Evolutionary conservation across 2,797 vertebrate genomes (phyloP).

Genomic region (Macrochelys suwanniensis): DNA sequence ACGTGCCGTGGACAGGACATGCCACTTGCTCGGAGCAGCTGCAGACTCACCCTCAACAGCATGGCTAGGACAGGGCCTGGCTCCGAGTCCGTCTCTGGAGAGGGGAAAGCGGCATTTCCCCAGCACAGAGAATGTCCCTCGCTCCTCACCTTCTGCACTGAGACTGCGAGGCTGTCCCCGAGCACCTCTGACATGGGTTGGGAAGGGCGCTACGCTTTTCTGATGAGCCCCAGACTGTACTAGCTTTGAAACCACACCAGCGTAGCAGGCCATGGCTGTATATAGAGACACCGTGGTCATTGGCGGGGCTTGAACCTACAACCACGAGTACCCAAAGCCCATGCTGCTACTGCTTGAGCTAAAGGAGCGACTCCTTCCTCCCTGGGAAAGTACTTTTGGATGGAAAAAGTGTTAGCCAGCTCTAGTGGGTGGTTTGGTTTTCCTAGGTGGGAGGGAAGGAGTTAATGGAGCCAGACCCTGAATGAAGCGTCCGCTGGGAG

Average conservation of each 20-base stretch:
- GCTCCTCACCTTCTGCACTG: too few relatives aligned
- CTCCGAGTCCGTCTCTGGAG: too few relatives aligned
- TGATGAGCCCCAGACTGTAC: not conserved
- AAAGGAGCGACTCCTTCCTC: not conserved
- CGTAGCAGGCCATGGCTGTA: not conserved
- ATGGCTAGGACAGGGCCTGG: not conserved
- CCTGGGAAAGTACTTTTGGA: not conserved
- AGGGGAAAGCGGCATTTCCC: not conserved
- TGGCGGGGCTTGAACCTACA: not conserved
- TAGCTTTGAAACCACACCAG: not conserved
- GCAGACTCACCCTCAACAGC: not conserved
- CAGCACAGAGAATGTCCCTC: not conserved
- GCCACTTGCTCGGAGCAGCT: not conserved
- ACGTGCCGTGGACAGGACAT: not conserved
- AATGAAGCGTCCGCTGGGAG: too few relatives aligned
- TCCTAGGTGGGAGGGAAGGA: not conserved
- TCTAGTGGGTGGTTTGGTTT: not conserved
- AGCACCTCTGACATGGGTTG: not conserved
- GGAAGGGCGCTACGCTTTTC: too few relatives aligned
- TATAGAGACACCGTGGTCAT: not conserved
- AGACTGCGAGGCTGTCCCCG: too few relatives aligned
- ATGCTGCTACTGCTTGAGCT: not conserved
- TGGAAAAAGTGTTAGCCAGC: not conserved
- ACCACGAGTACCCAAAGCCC: not conserved
- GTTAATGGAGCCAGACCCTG: not conserved